phyloP scores from a whole-genome alignment of 2,888 invertebrate species.

The Drosophila antonietae region DNA sequence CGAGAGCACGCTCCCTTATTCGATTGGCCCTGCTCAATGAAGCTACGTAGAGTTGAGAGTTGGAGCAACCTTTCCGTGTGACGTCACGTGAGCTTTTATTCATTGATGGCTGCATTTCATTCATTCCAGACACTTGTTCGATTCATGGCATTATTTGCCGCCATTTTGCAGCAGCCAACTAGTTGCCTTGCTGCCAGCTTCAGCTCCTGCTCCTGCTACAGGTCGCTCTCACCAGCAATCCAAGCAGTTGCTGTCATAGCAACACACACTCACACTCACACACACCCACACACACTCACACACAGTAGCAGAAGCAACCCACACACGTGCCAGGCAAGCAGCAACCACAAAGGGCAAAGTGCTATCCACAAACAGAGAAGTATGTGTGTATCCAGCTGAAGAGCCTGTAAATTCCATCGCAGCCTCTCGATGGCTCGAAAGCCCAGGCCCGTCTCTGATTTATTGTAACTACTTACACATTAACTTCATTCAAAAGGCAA shows the following conservation, averaged over 20 bases:
- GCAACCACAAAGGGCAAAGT: slow-evolving; percentile 72
- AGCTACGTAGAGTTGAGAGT: not conserved
- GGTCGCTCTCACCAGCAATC: not conserved
- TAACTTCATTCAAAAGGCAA: not conserved
- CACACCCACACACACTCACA: slow-evolving; percentile 27
- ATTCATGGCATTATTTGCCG: slow-evolving; percentile 38
- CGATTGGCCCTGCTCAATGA: slow-evolving; percentile 2
- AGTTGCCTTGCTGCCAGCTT: slow-evolving; percentile 23
- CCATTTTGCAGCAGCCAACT: slow-evolving; percentile 59
- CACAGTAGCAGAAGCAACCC: slow-evolving; percentile 35
- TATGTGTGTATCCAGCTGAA: slow-evolving; percentile 11
- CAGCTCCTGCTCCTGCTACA: not conserved
- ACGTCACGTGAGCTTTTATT: slow-evolving; percentile 65
- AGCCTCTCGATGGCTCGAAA: not conserved
- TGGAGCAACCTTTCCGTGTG: slow-evolving; percentile 13
- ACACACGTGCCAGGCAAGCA: slow-evolving; percentile 46
- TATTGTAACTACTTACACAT: not conserved
- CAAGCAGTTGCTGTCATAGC: slow-evolving; percentile 36
- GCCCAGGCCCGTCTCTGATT: slow-evolving; percentile 1
- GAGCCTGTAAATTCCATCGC: not conserved
- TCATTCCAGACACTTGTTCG: slow-evolving; percentile 26
- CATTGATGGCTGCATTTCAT: slow-evolving; percentile 58
- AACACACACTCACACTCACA: slow-evolving; percentile 29
- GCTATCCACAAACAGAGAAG: slow-evolving; percentile 11
- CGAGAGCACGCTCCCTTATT: slow-evolving; percentile 10